These are phyloP conservation scores for Chloromyia formosa DNA, from an alignment of 2,888 invertebrate genomes.

Conservation along the genomic window DNA sequence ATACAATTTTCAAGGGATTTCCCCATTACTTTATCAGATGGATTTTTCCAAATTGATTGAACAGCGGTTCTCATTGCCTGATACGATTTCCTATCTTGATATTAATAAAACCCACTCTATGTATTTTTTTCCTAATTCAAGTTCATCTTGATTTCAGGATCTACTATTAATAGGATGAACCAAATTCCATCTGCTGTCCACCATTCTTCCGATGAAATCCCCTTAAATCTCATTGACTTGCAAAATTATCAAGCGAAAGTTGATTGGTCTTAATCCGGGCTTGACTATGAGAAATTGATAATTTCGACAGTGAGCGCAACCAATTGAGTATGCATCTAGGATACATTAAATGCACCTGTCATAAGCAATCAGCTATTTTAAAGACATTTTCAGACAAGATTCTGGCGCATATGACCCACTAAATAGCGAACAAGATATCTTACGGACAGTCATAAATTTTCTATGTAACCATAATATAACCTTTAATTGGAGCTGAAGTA, in stretches of 20 bases:
- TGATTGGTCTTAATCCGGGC: constrained; percentile 1
- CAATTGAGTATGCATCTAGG: neutral
- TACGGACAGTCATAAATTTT: constrained; percentile 5
- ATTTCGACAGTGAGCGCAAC: neutral
- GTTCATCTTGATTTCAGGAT: too few species aligned
- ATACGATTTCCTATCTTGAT: too few species aligned
- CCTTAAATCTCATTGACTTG: neutral
- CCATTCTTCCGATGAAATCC: too few species aligned
- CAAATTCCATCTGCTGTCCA: too few species aligned
- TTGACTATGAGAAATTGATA: neutral
- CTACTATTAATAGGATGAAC: too few species aligned
- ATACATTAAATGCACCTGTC: neutral
- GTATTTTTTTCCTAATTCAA: too few species aligned
- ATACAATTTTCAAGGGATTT: too few species aligned
- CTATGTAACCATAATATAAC: constrained; percentile 3
- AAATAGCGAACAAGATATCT: constrained; percentile 2
- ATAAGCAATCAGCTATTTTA: neutral
- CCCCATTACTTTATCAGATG: too few species aligned
- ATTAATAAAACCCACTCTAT: too few species aligned
- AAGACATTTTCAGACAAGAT: constrained; percentile 4
- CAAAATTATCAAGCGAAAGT: constrained; percentile 9
- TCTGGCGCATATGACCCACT: neutral
- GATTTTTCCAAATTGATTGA: too few species aligned
- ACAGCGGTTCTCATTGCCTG: too few species aligned
- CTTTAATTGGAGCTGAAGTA: constrained; percentile 14